phyloP scores from a whole-genome alignment of 2,888 invertebrate genomes.

The Apamea anceps region DNA sequence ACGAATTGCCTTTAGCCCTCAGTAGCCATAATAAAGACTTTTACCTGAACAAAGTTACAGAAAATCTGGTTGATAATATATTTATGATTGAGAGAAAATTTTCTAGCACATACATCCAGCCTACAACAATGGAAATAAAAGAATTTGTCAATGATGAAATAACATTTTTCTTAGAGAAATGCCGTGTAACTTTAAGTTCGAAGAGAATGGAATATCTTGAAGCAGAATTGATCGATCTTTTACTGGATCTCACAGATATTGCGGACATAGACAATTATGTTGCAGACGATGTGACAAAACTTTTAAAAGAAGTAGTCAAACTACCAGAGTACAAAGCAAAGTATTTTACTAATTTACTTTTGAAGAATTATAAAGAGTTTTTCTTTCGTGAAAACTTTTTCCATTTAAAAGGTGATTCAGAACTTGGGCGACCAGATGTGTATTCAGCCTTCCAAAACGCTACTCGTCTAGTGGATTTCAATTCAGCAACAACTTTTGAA shows the following conservation, averaged over 20 bases:
- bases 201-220: constrained; percentile 48
- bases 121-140: constrained; percentile 57
- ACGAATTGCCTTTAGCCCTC: constrained; percentile 52
- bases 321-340: constrained; percentile 54
- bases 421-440: constrained; percentile 26
- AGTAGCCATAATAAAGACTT: constrained; percentile 39
- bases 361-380: constrained; percentile 57
- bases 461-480: background rate
- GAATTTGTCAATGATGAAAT: constrained; percentile 60
- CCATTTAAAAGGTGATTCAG: constrained; percentile 11
- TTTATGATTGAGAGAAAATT: constrained; percentile 47
- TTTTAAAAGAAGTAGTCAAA: constrained; percentile 49
- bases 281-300: constrained; percentile 23
- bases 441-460: constrained; percentile 32
- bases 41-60: constrained; percentile 36
- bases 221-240: constrained; percentile 38
- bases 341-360: constrained; percentile 52
- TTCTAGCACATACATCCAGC: constrained; percentile 45
- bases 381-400: constrained; percentile 54
- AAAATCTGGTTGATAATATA: constrained; percentile 51
- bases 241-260: constrained; percentile 47
- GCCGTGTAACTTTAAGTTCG: constrained; percentile 34
- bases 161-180: constrained; percentile 50
- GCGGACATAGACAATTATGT: constrained; percentile 42
- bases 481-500: constrained; percentile 19